These are phyloP conservation scores for Hartigia nigra DNA, from an alignment of 2,888 invertebrate species.

Conservation along the genomic window DNA sequence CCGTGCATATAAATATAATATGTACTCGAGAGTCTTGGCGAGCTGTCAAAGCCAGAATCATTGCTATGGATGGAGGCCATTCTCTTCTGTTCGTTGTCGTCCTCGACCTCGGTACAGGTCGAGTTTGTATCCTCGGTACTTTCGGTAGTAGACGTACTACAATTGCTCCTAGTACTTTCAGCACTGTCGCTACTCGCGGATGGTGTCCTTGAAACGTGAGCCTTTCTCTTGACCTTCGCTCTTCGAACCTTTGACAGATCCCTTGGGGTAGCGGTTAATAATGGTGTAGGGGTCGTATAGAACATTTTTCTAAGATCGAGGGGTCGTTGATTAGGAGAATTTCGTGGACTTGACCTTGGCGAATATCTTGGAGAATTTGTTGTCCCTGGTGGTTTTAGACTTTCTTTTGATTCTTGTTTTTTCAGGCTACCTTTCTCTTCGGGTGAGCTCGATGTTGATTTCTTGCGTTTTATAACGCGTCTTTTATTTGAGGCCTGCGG, in stretches of 20 bases:
- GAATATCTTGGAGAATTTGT: slow-evolving; percentile 31
- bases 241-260: slow-evolving; percentile 59
- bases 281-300: slow-evolving; percentile 59
- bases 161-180: slow-evolving; percentile 52
- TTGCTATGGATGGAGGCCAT: slow-evolving; percentile 81
- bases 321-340: slow-evolving; percentile 53
- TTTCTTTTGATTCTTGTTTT: slow-evolving; percentile 24
- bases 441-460: slow-evolving; percentile 44
- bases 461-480: slow-evolving; percentile 51
- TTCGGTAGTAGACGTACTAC: slow-evolving; percentile 48
- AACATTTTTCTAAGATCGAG: slow-evolving; percentile 59
- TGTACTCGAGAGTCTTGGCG: slow-evolving; percentile 64
- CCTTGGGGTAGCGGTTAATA: slow-evolving; percentile 60
- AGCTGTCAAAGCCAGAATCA: slow-evolving; percentile 83
- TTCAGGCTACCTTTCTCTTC: slow-evolving; percentile 21
- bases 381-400: slow-evolving; percentile 25
- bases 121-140: slow-evolving; percentile 57
- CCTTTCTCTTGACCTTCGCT: slow-evolving; percentile 58
- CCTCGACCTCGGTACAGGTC: slow-evolving; percentile 64
- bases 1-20: slow-evolving; percentile 20
- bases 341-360: slow-evolving; percentile 40
- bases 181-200: slow-evolving; percentile 60
- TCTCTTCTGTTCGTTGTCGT: slow-evolving; percentile 68
- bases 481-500: slow-evolving; percentile 55
- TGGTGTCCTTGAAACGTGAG: slow-evolving; percentile 53